These are phyloP conservation scores for Mesembrinibis cayennensis DNA, from an alignment of 2,113 vertebrate genomes.

Conservation along the genomic window DNA sequence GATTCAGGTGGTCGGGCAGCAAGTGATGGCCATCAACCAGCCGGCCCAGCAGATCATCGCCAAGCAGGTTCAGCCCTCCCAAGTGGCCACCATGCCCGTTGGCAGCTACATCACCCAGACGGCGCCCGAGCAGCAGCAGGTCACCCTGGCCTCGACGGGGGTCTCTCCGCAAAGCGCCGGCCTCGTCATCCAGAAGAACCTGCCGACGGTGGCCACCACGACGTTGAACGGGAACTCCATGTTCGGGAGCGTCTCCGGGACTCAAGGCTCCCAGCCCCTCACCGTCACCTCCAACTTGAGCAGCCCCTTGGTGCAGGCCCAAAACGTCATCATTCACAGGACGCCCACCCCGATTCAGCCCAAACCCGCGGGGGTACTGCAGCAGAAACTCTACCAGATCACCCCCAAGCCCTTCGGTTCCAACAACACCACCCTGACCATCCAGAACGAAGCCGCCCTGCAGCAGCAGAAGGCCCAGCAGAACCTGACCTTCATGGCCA, in stretches of 20 bases:
- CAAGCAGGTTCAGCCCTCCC: constrained; percentile 79
- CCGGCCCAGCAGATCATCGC: constrained; percentile 86
- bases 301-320: constrained; percentile 82
- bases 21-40: constrained; percentile 96
- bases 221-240: constrained; percentile 73
- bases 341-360: constrained; percentile 97
- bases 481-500: constrained; percentile 89
- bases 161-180: constrained; percentile 79
- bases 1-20: constrained; percentile 94
- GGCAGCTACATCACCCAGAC: constrained; percentile 88
- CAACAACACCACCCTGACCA: constrained; percentile 70
- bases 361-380: constrained; percentile 88
- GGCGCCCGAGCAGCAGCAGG: constrained; percentile 78
- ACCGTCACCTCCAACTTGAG: constrained; percentile 73
- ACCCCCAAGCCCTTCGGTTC: constrained; percentile 75
- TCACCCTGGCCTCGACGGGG: constrained; percentile 70
- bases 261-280: constrained; percentile 84
- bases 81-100: constrained; percentile 69
- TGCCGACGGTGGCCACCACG: constrained; percentile 62
- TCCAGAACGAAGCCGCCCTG: constrained; percentile 84
- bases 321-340: constrained; percentile 92
- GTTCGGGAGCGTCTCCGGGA: constrained; percentile 55
- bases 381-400: constrained; percentile 88
- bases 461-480: constrained; percentile 84
- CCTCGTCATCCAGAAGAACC: constrained; percentile 88